phyloP scores from a whole-genome alignment of 2,888 invertebrate species.

The Clusia tigrina region DNA sequence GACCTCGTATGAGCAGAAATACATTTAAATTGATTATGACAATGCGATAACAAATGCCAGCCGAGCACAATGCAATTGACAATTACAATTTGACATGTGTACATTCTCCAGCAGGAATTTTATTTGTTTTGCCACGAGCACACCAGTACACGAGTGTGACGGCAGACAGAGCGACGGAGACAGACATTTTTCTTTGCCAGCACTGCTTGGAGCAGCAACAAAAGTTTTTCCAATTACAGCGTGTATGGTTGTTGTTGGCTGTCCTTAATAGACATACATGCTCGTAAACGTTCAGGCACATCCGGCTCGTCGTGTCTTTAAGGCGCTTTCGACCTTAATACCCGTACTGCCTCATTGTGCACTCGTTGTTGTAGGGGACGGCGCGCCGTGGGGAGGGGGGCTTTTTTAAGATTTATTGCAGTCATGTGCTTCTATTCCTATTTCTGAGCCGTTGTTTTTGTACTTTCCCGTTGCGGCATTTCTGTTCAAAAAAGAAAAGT shows the following conservation, averaged over 20 bases:
- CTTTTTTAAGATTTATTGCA: slow-evolving; percentile 14
- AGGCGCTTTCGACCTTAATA: too few species aligned
- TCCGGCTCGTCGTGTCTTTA: too few species aligned
- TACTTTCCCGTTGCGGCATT: background rate
- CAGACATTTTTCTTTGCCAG: background rate
- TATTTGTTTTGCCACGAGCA: background rate
- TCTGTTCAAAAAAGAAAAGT: background rate
- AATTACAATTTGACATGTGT: slow-evolving; percentile 24
- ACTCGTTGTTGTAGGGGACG: too few species aligned
- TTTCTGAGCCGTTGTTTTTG: background rate
- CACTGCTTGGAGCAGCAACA: background rate
- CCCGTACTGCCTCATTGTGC: too few species aligned
- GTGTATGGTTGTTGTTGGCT: background rate
- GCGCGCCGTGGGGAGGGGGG: too few species aligned
- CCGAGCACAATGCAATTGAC: slow-evolving; percentile 20
- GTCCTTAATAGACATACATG: background rate
- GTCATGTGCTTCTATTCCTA: slow-evolving; percentile 13
- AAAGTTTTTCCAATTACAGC: background rate
- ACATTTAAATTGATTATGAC: slow-evolving; percentile 22
- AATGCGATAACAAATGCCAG: slow-evolving; percentile 24
- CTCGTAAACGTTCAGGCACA: too few species aligned
- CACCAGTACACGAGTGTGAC: too few species aligned
- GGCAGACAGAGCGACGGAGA: background rate
- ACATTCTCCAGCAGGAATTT: background rate
- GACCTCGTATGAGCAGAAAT: too few species aligned